Base-by-base conservation (phyloP, 2,888 invertebrate species). In the Blastobasis adustella region DNA sequence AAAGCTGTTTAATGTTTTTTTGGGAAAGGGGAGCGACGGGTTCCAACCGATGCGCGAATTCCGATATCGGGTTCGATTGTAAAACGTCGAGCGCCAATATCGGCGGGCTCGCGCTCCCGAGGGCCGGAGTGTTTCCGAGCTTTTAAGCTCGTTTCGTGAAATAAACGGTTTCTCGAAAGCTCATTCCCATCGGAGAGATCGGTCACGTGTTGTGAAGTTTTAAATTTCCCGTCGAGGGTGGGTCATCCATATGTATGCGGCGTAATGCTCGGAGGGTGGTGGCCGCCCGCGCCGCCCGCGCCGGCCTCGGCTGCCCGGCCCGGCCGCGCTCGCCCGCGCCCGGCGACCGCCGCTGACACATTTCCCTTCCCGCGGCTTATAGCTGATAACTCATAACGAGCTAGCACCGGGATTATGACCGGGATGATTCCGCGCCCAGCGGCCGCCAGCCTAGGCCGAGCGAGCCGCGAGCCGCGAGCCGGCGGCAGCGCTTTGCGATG, bases 1-100 rank as follows among this genome's bases (percentile, higher is more conserved):
- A 89, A 88, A 89, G 89, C 87, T 87, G 88, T 85, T 89, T 82
- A 84, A 79, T 83, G 23, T 23, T 79, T 86, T 85, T 85, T 79
- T 73, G 65, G 70, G 66, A 79, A 85, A 81, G 85, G 86, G 86
- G 84, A 82, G 66, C 82, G 80, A 70, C 71, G 78, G 76, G 77
- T 71, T 80, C 74, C 76, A 77, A 79, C 81, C 84, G 83, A 83
- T 79, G 83, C 85, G 86, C 87, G 76, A 84, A 86, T 85, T 84
- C 81, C 82, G 77, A 84, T 80, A 79, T 79, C 81, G 79, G 77
- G 77, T 80, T 80, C 65, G 71, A 76, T 74, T 62, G 55, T 70
- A 73, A 73, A 79, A 80, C 75, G 23, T 23, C 23, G 23, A 23
- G 23, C 23, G 23, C 23, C 23, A 23, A 23, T 23, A 23, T 23